A percentile compares a stretch with the other conserved stretches of the same genome.
phyloP scores from a whole-genome alignment of 2,113 vertebrate genomes.

The Proteles cristata region DNA sequence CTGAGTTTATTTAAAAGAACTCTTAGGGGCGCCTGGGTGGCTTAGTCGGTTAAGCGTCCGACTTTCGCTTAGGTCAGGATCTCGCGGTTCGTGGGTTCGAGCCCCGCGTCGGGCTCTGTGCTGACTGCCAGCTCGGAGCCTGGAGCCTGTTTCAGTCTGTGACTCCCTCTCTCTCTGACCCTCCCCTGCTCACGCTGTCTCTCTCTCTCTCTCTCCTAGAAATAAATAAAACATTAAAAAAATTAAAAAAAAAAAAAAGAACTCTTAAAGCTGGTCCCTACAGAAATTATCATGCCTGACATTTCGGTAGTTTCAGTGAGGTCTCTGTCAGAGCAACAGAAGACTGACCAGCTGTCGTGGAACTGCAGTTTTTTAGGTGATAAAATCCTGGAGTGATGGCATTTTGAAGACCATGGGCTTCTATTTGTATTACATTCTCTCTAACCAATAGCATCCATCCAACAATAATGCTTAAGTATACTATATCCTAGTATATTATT shows the following conservation, averaged over 20 bases:
- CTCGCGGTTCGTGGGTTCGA: too few species aligned
- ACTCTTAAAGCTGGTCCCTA: not conserved
- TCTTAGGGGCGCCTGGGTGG: too few species aligned
- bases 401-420: not conserved
- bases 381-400: not conserved
- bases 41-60: too few species aligned
- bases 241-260: constrained; percentile 45
- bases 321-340: not conserved
- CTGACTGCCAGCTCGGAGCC: too few species aligned
- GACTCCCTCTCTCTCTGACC: too few species aligned
- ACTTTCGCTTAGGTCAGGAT: too few species aligned
- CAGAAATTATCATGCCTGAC: not conserved
- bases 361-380: not conserved
- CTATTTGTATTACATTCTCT: not conserved
- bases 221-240: too few species aligned
- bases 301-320: not conserved
- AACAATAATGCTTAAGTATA: not conserved
- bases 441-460: not conserved
- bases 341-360: not conserved
- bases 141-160: too few species aligned
- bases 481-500: not conserved
- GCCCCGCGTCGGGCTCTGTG: too few species aligned
- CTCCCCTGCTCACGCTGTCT: too few species aligned
- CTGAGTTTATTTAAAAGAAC: not conserved
- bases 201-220: too few species aligned